phyloP scores from a whole-genome alignment of 2,797 vertebrate species.

The Phoxinus dragarum region DNA sequence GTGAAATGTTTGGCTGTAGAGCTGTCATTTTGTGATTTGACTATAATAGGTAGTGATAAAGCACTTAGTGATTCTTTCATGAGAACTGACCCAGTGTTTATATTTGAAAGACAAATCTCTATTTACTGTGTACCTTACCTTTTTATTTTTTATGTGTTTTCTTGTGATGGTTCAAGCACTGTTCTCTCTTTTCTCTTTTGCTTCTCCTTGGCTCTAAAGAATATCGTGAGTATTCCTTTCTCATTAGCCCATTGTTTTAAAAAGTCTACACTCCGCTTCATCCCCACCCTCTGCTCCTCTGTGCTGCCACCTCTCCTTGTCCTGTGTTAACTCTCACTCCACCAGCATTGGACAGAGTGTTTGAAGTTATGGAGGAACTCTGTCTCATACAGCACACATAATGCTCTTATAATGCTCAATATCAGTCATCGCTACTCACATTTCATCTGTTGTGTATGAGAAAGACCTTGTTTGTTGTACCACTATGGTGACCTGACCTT shows the following conservation, averaged over 20 bases:
- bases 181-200: constrained; percentile 8
- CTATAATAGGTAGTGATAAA: not conserved
- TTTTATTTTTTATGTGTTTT: not conserved
- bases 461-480: not conserved
- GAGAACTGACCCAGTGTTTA: not conserved
- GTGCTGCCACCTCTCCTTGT: constrained; percentile 30
- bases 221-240: constrained; percentile 63
- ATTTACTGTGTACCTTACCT: not conserved
- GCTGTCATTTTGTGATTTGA: not conserved
- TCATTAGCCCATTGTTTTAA: constrained; percentile 14
- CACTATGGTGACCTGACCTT: not conserved
- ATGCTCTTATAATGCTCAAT: not conserved
- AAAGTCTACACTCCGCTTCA: constrained; percentile 22
- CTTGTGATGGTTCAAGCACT: constrained; percentile 7
- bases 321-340: constrained; percentile 35
- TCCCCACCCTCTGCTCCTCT: constrained; percentile 36
- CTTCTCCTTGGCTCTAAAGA: constrained; percentile 40
- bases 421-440: not conserved
- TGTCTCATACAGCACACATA: constrained; percentile 9
- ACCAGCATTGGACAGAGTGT: constrained; percentile 55
- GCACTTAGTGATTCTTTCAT: not conserved
- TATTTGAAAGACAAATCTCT: not conserved
- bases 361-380: constrained; percentile 58
- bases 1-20: not conserved
- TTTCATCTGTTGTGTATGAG: not conserved